Evolutionary conservation across 92 coral and sea anemone species (phyloP).

Genomic region (Phenganax stokvisi): DNA sequence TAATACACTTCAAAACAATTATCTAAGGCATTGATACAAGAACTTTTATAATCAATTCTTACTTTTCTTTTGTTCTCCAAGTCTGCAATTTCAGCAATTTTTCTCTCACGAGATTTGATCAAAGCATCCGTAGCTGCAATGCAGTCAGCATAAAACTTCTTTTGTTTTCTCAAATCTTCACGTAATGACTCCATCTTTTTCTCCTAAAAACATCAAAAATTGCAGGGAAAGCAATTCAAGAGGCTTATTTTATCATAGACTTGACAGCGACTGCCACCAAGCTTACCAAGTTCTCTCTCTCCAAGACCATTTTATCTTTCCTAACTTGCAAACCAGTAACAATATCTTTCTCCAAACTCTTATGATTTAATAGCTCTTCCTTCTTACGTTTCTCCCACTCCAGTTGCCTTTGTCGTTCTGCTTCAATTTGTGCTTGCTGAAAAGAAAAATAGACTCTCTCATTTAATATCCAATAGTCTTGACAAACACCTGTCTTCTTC

Average conservation of each 20-base stretch:
- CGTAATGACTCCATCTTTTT: constrained; percentile 33
- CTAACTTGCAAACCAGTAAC: constrained; percentile 85
- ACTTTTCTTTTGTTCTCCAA: constrained; percentile 31
- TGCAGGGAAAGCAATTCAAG: neutral
- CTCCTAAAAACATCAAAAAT: constrained; percentile 11
- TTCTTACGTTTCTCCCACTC: constrained; percentile 97
- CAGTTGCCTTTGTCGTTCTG: constrained; percentile 85
- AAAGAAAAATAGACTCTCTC: neutral
- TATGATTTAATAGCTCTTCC: constrained; percentile 87
- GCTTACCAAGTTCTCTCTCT: constrained; percentile 75
- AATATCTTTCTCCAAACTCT: constrained; percentile 88
- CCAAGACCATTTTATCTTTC: constrained; percentile 75
- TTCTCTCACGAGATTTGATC: constrained; percentile 35
- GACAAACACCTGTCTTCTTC: neutral
- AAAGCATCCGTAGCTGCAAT: constrained; percentile 35
- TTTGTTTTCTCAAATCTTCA: constrained; percentile 22
- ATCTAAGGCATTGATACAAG: neutral
- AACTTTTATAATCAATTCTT: neutral
- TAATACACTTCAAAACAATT: neutral
- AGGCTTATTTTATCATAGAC: neutral
- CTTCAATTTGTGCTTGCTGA: constrained; percentile 88
- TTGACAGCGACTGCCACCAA: neutral
- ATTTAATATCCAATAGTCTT: neutral
- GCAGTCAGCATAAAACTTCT: constrained; percentile 29
- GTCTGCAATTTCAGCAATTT: constrained; percentile 38